phyloP scores from a whole-genome alignment of 2,113 vertebrate species.

The Carettochelys insculpta region DNA sequence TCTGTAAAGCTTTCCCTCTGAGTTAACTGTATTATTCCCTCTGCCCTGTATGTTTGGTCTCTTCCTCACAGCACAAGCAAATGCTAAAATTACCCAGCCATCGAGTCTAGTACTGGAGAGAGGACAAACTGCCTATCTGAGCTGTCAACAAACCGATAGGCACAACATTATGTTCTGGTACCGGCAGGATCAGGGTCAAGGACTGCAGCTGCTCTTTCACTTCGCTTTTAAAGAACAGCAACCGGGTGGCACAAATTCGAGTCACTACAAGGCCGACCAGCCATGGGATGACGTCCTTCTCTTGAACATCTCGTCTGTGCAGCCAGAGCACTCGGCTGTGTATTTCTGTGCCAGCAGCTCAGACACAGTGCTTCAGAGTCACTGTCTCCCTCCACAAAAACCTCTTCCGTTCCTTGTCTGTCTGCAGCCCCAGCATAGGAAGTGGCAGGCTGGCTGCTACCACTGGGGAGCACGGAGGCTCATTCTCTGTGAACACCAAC shows the following conservation, averaged over 20 bases:
- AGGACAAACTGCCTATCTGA: background rate
- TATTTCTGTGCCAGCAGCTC: background rate
- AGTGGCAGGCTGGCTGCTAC: too few species aligned
- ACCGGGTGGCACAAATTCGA: background rate
- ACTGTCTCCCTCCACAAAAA: background rate
- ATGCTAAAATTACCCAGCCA: background rate
- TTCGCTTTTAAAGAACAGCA: background rate
- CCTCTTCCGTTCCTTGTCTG: background rate
- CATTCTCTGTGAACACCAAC: background rate
- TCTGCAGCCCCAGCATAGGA: background rate
- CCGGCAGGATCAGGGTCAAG: constrained; percentile 15
- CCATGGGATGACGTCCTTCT: fast-evolving
- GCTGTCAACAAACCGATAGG: background rate
- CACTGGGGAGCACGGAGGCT: background rate
- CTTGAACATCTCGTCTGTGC: background rate
- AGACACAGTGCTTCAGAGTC: background rate
- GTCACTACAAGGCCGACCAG: background rate
- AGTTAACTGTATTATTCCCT: background rate
- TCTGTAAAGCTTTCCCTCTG: background rate
- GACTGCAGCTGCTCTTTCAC: background rate
- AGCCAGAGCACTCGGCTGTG: background rate
- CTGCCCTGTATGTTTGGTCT: background rate
- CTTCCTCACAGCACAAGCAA: background rate
- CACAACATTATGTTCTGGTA: constrained; percentile 23
- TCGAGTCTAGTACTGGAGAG: background rate